These are phyloP conservation scores for Zaprionus ghesquierei DNA, from an alignment of 1,140 invertebrate genomes.

Conservation along the genomic window DNA sequence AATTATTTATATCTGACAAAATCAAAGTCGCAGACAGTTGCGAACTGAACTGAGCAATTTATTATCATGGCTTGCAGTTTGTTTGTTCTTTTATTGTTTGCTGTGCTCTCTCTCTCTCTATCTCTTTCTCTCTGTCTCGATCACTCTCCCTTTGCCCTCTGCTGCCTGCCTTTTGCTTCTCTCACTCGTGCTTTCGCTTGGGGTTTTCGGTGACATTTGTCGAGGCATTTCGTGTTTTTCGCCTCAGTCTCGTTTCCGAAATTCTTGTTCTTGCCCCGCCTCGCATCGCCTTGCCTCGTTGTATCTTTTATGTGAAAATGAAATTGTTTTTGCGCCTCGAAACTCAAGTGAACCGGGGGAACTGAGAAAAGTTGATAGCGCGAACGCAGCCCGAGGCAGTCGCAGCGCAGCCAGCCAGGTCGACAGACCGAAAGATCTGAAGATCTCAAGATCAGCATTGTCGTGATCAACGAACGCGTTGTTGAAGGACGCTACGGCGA, in stretches of 20 bases:
- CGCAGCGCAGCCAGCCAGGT: conserved; percentile 28
- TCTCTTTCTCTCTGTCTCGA: not conserved
- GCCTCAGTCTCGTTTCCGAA: conserved; percentile 33
- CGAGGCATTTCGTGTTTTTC: conserved; percentile 23
- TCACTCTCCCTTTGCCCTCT: not conserved
- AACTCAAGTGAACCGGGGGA: not conserved
- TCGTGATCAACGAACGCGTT: too few relatives aligned
- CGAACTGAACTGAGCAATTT: conserved; percentile 26
- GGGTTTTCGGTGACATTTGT: conserved; percentile 44
- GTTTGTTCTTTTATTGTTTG: conserved; percentile 28
- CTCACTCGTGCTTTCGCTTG: conserved; percentile 18
- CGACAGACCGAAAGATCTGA: conserved; percentile 29
- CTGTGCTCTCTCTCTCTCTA: not conserved
- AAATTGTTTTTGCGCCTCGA: conserved; percentile 26
- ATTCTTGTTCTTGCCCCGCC: conserved; percentile 38
- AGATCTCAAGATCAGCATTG: conserved; percentile 36
- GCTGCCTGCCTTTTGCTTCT: not conserved
- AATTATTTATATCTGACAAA: conserved; percentile 6
- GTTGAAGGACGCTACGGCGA: conserved; percentile 37
- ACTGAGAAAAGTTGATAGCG: conserved; percentile 33
- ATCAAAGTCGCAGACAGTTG: conserved; percentile 30
- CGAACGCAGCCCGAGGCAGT: conserved; percentile 21
- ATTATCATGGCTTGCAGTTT: conserved; percentile 31
- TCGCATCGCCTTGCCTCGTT: too few relatives aligned
- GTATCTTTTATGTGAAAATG: conserved; percentile 29